phyloP scores from a whole-genome alignment of 2,888 invertebrate species.

The Sinodicranocentrus sp. region DNA sequence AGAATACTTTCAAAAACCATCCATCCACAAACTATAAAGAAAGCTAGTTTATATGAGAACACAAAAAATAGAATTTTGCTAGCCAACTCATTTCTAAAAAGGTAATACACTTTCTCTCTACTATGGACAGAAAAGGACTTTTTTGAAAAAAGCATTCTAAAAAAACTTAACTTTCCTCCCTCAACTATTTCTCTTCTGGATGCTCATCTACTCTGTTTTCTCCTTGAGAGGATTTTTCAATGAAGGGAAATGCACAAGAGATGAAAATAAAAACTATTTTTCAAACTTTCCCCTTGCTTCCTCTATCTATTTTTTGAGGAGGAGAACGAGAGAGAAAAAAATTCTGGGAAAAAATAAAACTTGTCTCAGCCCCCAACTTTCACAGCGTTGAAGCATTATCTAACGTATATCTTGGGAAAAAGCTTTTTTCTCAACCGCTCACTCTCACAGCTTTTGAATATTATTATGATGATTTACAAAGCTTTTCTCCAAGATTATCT shows the following conservation, averaged over 20 bases:
- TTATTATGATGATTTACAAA: slow-evolving; percentile 52
- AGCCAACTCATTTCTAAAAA: not conserved
- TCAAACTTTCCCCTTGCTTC: too few relatives aligned
- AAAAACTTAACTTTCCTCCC: slow-evolving; percentile 44
- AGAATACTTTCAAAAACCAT: slow-evolving; percentile 8
- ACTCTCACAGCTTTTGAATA: too few relatives aligned
- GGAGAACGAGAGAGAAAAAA: not conserved
- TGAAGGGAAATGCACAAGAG: slow-evolving; percentile 54
- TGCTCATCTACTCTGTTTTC: too few relatives aligned
- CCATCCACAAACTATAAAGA: slow-evolving; percentile 18
- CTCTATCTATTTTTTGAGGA: not conserved
- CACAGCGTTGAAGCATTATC: not conserved
- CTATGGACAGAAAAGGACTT: not conserved
- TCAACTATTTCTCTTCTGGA: too few relatives aligned
- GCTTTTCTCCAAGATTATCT: slow-evolving; percentile 47
- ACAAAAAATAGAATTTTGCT: not conserved
- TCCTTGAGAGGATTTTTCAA: slow-evolving; percentile 54
- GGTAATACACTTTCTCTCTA: not conserved
- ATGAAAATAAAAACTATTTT: slow-evolving; percentile 57
- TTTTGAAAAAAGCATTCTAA: slow-evolving; percentile 36
- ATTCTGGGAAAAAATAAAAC: not conserved
- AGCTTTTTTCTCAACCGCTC: not conserved
- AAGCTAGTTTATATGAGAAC: slow-evolving; percentile 11
- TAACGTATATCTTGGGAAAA: not conserved
- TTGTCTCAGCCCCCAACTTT: too few relatives aligned